phyloP scores from a whole-genome alignment of 2,113 vertebrate genomes.

The Cryptotis parvus region DNA sequence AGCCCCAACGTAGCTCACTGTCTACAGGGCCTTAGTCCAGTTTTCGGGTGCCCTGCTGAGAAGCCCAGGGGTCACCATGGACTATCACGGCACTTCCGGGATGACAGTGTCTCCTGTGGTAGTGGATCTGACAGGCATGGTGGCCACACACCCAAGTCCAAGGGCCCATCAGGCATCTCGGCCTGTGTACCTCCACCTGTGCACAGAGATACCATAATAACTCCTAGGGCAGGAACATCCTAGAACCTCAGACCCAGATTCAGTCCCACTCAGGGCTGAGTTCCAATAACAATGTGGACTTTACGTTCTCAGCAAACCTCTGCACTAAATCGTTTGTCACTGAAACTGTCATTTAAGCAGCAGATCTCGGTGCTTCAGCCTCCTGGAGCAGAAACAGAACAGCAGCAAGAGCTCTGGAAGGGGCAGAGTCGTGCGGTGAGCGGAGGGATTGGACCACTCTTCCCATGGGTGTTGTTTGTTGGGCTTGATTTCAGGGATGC shows the following conservation, averaged over 20 bases:
- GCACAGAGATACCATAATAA: constrained; percentile 76
- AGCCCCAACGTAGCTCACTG: no score
- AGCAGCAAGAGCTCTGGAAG: background rate
- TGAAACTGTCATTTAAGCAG: background rate
- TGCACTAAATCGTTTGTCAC: background rate
- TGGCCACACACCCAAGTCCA: constrained; percentile 78
- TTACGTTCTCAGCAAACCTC: background rate
- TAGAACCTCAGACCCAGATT: constrained; percentile 72
- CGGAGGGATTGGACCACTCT: background rate
- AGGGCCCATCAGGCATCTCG: constrained; percentile 73
- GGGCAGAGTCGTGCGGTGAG: no score
- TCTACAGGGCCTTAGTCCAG: no score
- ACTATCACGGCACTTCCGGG: constrained; percentile 81
- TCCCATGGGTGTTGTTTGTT: background rate
- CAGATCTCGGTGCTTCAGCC: background rate
- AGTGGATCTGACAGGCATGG: constrained; percentile 81
- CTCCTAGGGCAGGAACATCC: constrained; percentile 72
- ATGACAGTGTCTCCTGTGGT: constrained; percentile 83
- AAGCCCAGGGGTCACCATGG: constrained; percentile 69
- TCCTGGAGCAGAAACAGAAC: background rate
- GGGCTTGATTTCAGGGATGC: background rate
- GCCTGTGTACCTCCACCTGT: constrained; percentile 77
- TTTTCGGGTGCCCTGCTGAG: no score
- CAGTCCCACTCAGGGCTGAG: constrained; percentile 53
- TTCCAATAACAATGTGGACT: background rate